phyloP scores from a whole-genome alignment of 2,113 vertebrate genomes.

The Delphinapterus leucas region DNA sequence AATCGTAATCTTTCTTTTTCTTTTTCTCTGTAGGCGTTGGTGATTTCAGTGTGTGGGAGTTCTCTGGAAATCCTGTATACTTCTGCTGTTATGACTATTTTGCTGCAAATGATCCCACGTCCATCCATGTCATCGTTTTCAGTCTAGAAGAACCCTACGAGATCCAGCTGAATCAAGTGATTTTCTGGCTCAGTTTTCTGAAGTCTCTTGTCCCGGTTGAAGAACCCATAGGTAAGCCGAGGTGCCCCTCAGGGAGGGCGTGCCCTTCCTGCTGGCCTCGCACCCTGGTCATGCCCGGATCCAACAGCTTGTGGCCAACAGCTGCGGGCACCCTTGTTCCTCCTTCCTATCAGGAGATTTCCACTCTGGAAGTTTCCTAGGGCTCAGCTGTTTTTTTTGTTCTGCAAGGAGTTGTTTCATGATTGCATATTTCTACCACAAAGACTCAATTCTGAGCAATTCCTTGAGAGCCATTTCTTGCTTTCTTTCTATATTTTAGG shows the following conservation, averaged over 20 bases:
- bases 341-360: background rate
- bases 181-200: conserved; percentile 97
- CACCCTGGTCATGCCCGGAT: accelerated
- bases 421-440: background rate
- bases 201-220: conserved; percentile 92
- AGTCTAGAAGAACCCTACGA: conserved; percentile 97
- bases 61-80: conserved; percentile 97
- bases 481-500: background rate
- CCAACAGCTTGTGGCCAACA: background rate
- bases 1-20: background rate
- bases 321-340: background rate
- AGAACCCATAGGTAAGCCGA: conserved; percentile 89
- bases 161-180: conserved; percentile 95
- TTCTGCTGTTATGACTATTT: conserved; percentile 98
- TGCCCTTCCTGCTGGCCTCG: background rate
- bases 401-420: background rate
- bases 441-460: background rate
- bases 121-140: conserved; percentile 94
- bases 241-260: background rate
- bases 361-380: background rate
- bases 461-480: background rate
- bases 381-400: background rate
- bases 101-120: conserved; percentile 92
- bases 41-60: conserved; percentile 98
- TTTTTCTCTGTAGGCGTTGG: conserved; percentile 88